Percentiles rank a stretch among this genome's conserved stretches.
Conservation (phyloP, 2,113 vertebrate genomes). For the Cnemophilus loriae region DNA sequence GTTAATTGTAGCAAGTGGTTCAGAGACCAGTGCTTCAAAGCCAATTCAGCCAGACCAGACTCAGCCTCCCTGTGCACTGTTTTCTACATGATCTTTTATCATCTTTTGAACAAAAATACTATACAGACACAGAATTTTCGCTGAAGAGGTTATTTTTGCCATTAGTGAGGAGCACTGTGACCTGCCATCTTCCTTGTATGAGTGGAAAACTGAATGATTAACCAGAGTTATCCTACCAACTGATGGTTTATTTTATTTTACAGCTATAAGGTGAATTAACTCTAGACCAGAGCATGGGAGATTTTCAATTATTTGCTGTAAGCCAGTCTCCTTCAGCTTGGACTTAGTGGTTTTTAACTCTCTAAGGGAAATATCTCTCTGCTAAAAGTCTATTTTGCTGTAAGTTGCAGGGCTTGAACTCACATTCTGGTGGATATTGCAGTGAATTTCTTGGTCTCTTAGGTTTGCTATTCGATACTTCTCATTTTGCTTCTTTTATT, state of each 20-base stretch:
- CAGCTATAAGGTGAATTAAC: neutral
- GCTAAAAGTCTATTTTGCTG: neutral
- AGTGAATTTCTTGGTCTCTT: neutral
- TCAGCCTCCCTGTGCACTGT: neutral
- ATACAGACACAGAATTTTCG: neutral
- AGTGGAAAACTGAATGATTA: neutral
- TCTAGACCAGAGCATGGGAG: neutral
- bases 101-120: neutral
- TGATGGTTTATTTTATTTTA: neutral
- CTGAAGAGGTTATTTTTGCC: neutral
- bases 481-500: neutral
- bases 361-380: neutral
- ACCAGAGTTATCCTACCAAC: neutral
- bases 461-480: neutral
- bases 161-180: neutral
- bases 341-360: neutral
- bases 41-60: neutral
- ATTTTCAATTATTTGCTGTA: neutral
- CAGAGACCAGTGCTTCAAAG: neutral
- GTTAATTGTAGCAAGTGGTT: conserved; percentile 28
- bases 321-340: neutral
- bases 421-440: neutral
- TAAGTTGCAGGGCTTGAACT: neutral
- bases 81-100: neutral
- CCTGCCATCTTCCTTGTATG: neutral